These are phyloP conservation scores for Agrochola macilenta DNA, from an alignment of 2,888 invertebrate species.

Conservation along the genomic window DNA sequence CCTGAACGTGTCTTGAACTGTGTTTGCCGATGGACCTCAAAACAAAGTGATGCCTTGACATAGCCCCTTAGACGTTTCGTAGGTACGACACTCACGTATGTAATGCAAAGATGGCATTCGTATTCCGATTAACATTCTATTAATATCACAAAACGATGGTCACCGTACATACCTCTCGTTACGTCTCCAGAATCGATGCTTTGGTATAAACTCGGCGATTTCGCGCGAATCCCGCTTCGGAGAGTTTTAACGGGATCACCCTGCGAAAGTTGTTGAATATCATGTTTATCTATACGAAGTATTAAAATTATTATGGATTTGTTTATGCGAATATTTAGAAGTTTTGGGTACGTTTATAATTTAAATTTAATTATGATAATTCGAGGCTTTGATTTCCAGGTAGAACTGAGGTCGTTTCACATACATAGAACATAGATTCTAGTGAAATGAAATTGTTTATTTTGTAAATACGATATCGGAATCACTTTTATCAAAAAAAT, in stretches of 20 bases:
- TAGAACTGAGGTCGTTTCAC: neutral
- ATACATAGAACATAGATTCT: neutral
- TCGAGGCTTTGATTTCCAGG: neutral
- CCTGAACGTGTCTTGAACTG: no score
- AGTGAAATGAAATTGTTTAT: no score
- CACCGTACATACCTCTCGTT: constrained; percentile 57
- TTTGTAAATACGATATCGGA: no score
- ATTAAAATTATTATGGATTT: constrained; percentile 52
- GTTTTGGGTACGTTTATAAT: constrained; percentile 29
- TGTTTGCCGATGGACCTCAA: no score
- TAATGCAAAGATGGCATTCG: no score
- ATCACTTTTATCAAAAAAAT: no score
- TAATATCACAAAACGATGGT: constrained; percentile 42
- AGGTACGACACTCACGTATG: no score
- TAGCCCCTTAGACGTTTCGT: no score
- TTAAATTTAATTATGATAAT: constrained; percentile 28
- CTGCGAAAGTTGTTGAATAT: constrained; percentile 61
- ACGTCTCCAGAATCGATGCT: constrained; percentile 60
- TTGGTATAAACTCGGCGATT: constrained; percentile 54
- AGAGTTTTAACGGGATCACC: constrained; percentile 65
- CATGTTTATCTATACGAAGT: constrained; percentile 50
- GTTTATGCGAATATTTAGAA: constrained; percentile 42
- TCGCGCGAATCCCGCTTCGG: constrained; percentile 45
- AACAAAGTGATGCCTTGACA: no score
- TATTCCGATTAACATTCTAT: neutral